Conservation (phyloP, 2,797 vertebrate species). For the Sebastes melanostomus region DNA sequence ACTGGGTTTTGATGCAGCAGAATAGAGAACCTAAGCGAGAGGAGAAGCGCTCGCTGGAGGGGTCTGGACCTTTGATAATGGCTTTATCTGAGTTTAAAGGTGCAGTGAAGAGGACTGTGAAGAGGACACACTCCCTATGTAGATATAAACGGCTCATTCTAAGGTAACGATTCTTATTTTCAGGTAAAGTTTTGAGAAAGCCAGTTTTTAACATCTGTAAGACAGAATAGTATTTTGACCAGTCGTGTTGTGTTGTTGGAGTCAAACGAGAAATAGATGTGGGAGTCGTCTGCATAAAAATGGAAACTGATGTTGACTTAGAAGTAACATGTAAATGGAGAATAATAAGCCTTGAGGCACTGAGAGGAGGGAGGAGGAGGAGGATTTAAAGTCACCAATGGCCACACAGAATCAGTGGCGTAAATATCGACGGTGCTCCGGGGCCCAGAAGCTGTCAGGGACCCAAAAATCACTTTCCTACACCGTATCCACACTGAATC, state of each 20-base stretch:
- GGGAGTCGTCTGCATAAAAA: not conserved
- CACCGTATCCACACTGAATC: too few relatives aligned
- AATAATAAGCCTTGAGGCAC: not conserved
- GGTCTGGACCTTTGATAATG: not conserved
- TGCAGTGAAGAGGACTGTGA: too few relatives aligned
- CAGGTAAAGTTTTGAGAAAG: not conserved
- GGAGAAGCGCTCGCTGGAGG: not conserved
- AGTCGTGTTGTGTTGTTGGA: not conserved
- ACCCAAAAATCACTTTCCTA: too few relatives aligned
- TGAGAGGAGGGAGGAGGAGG: not conserved
- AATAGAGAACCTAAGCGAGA: too few relatives aligned
- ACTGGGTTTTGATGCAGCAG: too few relatives aligned
- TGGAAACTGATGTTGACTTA: not conserved
- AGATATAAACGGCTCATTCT: too few relatives aligned
- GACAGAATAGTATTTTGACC: not conserved
- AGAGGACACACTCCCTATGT: too few relatives aligned
- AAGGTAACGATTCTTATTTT: too few relatives aligned
- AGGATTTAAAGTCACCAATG: not conserved
- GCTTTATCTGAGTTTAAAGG: not conserved
- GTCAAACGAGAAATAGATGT: not conserved
- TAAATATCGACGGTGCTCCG: too few relatives aligned
- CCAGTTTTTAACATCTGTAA: not conserved
- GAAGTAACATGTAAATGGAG: not conserved
- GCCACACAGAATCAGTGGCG: accelerated
- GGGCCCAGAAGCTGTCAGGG: too few relatives aligned